Conservation (phyloP, 1,140 invertebrate species). For the Drosophila melanica region DNA sequence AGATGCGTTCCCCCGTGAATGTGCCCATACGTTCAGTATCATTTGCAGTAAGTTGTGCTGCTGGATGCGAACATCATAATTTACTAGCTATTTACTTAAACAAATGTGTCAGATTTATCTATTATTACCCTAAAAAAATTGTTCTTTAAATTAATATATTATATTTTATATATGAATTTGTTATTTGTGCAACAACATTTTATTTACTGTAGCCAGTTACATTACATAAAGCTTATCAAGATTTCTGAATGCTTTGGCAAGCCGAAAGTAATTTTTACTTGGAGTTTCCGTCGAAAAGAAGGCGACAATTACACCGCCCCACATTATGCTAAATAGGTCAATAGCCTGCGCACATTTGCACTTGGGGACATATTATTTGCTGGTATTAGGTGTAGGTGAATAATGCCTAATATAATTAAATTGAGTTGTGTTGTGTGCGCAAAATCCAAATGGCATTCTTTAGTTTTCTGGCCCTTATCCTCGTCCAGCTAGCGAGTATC, state of each 20-base stretch:
- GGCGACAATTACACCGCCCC: too few species aligned
- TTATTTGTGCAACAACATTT: too few species aligned
- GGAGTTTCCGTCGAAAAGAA: too few species aligned
- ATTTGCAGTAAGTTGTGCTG: neutral
- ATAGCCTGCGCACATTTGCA: conserved; percentile 11
- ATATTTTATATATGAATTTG: too few species aligned
- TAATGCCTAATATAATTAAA: conserved; percentile 25
- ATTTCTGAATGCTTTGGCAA: too few species aligned
- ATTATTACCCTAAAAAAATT: too few species aligned
- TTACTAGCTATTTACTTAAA: conserved; percentile 39
- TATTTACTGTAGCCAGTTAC: too few species aligned
- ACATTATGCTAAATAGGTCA: conserved; percentile 16
- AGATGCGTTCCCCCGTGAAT: conserved; percentile 23
- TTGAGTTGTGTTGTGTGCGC: conserved; percentile 14
- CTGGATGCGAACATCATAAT: conserved; percentile 30
- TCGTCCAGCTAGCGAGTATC: neutral
- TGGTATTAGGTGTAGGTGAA: neutral
- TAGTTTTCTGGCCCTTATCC: neutral
- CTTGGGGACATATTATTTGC: neutral
- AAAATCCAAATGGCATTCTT: neutral
- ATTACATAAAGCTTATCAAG: too few species aligned
- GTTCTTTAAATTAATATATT: too few species aligned
- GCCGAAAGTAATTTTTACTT: too few species aligned
- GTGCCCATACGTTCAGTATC: conserved; percentile 25
- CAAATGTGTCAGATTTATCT: too few species aligned